These are phyloP conservation scores for Aurelia coerulea DNA, from an alignment of 30 jellyfish, hydroid and myxozoan genomes.

Conservation along the genomic window DNA sequence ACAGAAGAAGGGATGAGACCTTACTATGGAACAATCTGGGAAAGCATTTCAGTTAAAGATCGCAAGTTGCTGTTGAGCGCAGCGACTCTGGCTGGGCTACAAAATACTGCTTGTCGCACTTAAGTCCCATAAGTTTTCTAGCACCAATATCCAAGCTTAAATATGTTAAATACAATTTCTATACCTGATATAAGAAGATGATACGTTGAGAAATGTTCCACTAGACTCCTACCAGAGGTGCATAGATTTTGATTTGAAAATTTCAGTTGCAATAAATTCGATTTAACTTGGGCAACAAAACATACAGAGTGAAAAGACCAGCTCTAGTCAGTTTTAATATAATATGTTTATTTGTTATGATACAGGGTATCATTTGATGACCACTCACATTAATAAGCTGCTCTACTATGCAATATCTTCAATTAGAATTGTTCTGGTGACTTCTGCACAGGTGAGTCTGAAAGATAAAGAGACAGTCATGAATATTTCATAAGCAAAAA, in stretches of 20 bases:
- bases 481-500: background rate
- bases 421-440: slow-evolving; percentile 23
- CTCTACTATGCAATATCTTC: background rate
- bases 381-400: slow-evolving; percentile 41
- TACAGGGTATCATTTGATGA: slow-evolving; percentile 26
- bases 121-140: too few relatives aligned
- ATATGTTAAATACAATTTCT: slow-evolving; percentile 16
- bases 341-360: slow-evolving; percentile 12
- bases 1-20: too few relatives aligned
- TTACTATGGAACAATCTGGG: too few relatives aligned
- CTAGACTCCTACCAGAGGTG: slow-evolving; percentile 58
- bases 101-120: too few relatives aligned
- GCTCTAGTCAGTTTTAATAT: slow-evolving; percentile 70
- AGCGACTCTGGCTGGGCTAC: too few relatives aligned
- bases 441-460: slow-evolving; percentile 38
- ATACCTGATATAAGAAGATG: background rate
- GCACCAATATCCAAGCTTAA: slow-evolving; percentile 9
- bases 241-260: background rate
- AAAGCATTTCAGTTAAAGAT: too few relatives aligned
- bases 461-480: slow-evolving; percentile 1
- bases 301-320: slow-evolving; percentile 52
- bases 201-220: background rate
- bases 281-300: slow-evolving; percentile 27
- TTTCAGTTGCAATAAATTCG: slow-evolving; percentile 27
- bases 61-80: too few relatives aligned